Evolutionary conservation across 2,113 vertebrate species (phyloP).

Genomic region (Alexandromys fortis): DNA sequence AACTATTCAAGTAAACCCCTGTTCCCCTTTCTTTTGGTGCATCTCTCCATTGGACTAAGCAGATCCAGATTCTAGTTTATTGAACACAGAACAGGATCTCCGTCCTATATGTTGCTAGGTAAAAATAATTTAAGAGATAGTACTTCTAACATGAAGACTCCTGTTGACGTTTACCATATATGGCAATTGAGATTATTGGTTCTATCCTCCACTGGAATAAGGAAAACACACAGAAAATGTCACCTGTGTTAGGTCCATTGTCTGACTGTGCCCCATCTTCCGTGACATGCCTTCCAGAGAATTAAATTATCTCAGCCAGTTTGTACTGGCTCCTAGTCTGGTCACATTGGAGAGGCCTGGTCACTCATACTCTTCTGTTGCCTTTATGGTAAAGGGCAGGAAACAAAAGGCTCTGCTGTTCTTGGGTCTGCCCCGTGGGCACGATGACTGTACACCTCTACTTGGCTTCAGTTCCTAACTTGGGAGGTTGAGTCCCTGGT

Average conservation of each 20-base stretch:
- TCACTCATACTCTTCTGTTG: not conserved
- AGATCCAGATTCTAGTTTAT: not conserved
- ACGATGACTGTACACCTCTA: not conserved
- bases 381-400: conserved; percentile 32
- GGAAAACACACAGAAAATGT: not conserved
- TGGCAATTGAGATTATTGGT: not conserved
- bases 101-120: not conserved
- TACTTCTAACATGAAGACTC: not conserved
- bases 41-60: not conserved
- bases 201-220: conserved; percentile 22
- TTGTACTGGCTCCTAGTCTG: not conserved
- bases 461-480: not conserved
- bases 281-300: not conserved
- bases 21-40: not conserved
- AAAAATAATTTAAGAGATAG: not conserved
- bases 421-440: not conserved
- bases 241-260: not conserved
- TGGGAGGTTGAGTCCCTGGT: not conserved
- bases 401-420: conserved; percentile 12
- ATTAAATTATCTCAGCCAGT: not conserved
- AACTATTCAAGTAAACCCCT: not conserved
- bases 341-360: not conserved
- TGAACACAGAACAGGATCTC: not conserved
- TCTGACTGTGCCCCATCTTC: not conserved
- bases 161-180: not conserved